A percentile compares a stretch with the other conserved stretches of the same genome.
Evolutionary conservation across 1,140 invertebrate species (phyloP).

Genomic region (Procambarus virginalis): DNA sequence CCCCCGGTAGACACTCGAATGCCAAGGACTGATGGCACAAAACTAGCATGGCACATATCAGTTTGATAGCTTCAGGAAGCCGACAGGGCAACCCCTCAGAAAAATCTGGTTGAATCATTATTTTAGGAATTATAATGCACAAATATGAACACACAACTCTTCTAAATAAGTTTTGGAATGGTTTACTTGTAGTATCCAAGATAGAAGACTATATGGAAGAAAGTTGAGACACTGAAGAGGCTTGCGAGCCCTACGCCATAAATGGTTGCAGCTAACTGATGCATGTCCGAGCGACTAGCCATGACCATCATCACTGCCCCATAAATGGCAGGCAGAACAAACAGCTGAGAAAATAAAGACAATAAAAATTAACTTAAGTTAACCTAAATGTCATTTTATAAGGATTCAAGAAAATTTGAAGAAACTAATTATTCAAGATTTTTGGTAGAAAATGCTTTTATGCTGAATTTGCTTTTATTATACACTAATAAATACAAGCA

Average conservation of each 20-base stretch:
- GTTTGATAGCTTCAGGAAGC: no score
- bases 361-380: not conserved
- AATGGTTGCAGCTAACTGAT: slow-evolving; percentile 86
- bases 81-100: no score
- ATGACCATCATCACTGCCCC: slow-evolving; percentile 84
- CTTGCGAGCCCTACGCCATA: slow-evolving; percentile 90
- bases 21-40: no score
- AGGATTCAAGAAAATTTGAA: no score
- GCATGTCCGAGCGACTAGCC: slow-evolving; percentile 82
- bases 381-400: no score
- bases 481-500: no score
- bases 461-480: no score
- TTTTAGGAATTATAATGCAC: not conserved
- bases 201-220: slow-evolving; percentile 91
- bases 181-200: slow-evolving; percentile 73
- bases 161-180: not conserved
- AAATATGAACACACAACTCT: not conserved
- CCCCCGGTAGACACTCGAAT: no score
- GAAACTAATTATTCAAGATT: no score
- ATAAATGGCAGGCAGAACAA: slow-evolving; percentile 86
- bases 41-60: no score
- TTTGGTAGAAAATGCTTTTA: no score
- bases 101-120: no score
- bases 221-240: slow-evolving; percentile 91
- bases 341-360: slow-evolving; percentile 77